phyloP scores from a whole-genome alignment of 2,113 vertebrate species.

The Aspidoscelis tigris region DNA sequence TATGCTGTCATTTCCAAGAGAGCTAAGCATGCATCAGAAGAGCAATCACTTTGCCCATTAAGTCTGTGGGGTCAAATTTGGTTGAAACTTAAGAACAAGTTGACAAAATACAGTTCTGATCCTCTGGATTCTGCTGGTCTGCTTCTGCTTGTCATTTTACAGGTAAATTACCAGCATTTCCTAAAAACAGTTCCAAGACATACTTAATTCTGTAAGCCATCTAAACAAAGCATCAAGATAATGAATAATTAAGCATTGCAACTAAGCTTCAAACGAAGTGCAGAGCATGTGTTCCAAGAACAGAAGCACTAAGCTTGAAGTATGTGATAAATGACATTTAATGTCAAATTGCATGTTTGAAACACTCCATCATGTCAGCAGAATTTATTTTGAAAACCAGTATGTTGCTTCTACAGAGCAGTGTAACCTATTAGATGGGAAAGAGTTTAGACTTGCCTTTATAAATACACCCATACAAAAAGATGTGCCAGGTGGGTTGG shows the following conservation, averaged over 20 bases:
- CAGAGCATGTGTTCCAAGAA: conserved; percentile 44
- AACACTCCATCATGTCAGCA: background rate
- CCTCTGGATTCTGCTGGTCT: background rate
- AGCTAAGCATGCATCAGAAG: background rate
- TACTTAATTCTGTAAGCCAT: conserved; percentile 43
- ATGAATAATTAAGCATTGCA: conserved; percentile 64
- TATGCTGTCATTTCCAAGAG: background rate
- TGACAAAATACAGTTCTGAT: background rate
- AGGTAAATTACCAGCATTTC: conserved; percentile 14
- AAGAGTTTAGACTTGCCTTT: conserved; percentile 40
- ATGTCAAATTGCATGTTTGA: background rate
- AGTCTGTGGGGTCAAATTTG: conserved; percentile 1
- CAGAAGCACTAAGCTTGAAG: background rate
- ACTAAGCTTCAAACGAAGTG: conserved; percentile 48
- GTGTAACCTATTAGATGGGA: conserved; percentile 28
- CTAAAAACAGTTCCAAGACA: conserved; percentile 25
- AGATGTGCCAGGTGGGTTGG: background rate
- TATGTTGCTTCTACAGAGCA: conserved; percentile 31
- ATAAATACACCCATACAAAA: conserved; percentile 26
- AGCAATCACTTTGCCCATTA: background rate
- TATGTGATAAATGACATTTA: conserved; percentile 3
- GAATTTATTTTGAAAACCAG: conserved; percentile 44
- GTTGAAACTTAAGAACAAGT: background rate
- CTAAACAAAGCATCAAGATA: conserved; percentile 68
- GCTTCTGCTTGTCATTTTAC: background rate